phyloP scores from a whole-genome alignment of 2,113 vertebrate genomes.

The Ictidomys tridecemlineatus region DNA sequence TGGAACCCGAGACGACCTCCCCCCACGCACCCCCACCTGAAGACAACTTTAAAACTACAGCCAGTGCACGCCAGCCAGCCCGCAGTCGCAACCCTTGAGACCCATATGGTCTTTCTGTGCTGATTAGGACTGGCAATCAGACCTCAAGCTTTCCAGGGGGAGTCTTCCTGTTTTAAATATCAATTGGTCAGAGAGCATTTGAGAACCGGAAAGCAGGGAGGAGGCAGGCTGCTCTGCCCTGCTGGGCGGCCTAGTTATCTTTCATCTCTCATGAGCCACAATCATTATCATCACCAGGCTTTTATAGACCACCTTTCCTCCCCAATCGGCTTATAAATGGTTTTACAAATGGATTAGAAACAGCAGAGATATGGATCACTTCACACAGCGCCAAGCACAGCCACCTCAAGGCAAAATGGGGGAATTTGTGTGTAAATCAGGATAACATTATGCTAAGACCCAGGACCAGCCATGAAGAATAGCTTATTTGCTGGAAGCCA shows the following conservation, averaged over 20 bases:
- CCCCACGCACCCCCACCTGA: not conserved
- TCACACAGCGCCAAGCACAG: not conserved
- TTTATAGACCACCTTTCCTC: not conserved
- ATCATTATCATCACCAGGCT: not conserved
- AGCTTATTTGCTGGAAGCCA: not conserved
- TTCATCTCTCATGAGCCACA: not conserved
- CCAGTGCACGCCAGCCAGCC: not conserved
- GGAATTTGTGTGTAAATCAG: not conserved
- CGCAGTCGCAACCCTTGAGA: not conserved
- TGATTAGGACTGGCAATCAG: not conserved
- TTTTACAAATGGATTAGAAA: constrained; percentile 54
- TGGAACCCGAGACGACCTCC: not conserved
- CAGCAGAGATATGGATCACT: not conserved
- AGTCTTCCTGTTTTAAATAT: not conserved
- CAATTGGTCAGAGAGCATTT: not conserved
- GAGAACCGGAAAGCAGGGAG: not conserved
- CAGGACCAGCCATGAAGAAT: not conserved
- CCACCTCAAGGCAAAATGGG: not conserved
- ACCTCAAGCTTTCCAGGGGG: not conserved
- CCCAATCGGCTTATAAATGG: not conserved
- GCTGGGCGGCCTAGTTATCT: not conserved
- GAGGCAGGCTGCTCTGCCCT: not conserved
- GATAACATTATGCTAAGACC: not conserved
- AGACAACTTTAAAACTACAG: not conserved
- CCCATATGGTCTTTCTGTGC: not conserved